Conservation (phyloP, 2,797 vertebrate species). For the Dipus sagitta region DNA sequence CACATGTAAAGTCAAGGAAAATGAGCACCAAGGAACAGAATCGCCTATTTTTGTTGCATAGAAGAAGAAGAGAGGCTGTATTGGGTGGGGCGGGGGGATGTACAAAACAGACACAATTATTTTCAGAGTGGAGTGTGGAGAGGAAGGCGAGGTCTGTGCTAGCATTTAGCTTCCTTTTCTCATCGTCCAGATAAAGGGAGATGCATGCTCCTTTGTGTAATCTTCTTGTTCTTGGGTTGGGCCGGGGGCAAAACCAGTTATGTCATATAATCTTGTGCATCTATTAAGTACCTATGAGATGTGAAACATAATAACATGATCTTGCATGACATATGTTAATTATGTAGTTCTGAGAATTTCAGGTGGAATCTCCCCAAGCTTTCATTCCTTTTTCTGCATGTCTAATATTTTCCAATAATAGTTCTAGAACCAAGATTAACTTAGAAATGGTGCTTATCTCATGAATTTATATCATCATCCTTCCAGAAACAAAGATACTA, state of each 20-base stretch:
- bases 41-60: constrained; percentile 32
- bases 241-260: not conserved
- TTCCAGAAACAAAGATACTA: not conserved
- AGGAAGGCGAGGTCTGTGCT: not conserved
- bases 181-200: not conserved
- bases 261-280: not conserved
- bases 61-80: not conserved
- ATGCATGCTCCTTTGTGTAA: not conserved
- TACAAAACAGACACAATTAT: not conserved
- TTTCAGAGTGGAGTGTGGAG: not conserved
- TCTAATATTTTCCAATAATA: not conserved
- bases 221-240: not conserved
- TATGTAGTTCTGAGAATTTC: constrained; percentile 40
- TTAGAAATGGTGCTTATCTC: not conserved
- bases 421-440: constrained; percentile 21
- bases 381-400: constrained; percentile 44
- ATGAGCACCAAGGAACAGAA: not conserved
- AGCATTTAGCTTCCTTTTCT: constrained; percentile 22
- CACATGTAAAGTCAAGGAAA: not conserved
- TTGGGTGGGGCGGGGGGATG: not conserved
- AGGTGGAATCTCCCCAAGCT: not conserved
- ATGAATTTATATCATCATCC: not conserved
- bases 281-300: constrained; percentile 34
- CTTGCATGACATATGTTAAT: constrained; percentile 44
- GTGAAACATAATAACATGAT: constrained; percentile 40